Evolutionary conservation across 2,888 invertebrate species (phyloP), one percentile per base, ranked within the genome.

Genomic region (Hofmannophila pseudospretella): DNA sequence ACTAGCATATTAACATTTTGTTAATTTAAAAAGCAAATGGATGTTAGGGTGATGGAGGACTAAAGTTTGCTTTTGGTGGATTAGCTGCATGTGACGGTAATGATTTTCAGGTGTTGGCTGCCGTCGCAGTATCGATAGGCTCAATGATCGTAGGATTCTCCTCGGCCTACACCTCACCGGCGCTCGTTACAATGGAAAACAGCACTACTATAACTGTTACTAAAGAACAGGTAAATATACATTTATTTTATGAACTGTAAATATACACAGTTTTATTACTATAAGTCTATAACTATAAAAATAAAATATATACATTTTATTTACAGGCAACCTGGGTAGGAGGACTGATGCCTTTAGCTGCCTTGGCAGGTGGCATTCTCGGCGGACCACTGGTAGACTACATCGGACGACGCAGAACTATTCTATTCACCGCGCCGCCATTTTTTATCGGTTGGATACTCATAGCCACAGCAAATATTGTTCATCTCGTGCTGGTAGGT

Each of bases 121-220:
- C 96, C 0, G 84, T 96, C 7, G 93, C 95, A 23, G 96, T 96
- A 4, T 96, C 96, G 0, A 73, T 96, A 70, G 96, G 96, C 7
- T 96, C 96, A 4, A 90, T 96, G 90, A 92, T 95, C 12, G 93
- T 96, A 42, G 97, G 97, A 4, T 95, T 93, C 67, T 90, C 94
- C 14, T 93, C 94, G 13, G 95, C 94, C n/a, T 97, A 95, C 65
- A 95, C 96, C 0, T 94, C 96, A 2, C 95, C 96, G 25, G 96
- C 96, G n/a, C 80, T 94, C 14, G 90, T 89, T 4, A 94, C 94
- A 0, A 92, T 97, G 92, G 60, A 64, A 44, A 85, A 89, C 38
- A 90, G 89, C 44, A 89, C 90, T 12, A 58, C 54, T 8, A 88
- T 94, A 47, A 59, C 72, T 10, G 88, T 93, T 0, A 88, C 90